Conservation (phyloP, 64 coral and sea anemone genomes). For the Platygyra sinensis region DNA sequence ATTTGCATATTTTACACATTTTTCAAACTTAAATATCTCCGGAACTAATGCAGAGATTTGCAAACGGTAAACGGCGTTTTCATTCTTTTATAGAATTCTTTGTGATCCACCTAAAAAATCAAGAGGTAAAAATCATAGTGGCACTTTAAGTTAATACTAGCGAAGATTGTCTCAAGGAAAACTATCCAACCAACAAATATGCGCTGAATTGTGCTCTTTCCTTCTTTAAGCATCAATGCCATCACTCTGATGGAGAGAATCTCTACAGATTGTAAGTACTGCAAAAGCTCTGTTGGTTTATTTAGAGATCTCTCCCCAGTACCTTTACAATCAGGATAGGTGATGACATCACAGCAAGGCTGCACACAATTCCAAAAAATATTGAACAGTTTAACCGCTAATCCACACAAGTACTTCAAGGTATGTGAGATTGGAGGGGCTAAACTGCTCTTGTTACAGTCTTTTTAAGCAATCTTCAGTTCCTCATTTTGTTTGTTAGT, state of each 20-base stretch:
- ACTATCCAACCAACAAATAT: slow-evolving; percentile 52
- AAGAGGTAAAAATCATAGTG: too few relatives aligned
- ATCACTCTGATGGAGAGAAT: slow-evolving; percentile 37
- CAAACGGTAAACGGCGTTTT: too few relatives aligned
- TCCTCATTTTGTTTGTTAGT: too few relatives aligned
- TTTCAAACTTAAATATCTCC: too few relatives aligned
- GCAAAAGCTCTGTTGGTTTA: slow-evolving; percentile 35
- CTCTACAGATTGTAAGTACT: slow-evolving; percentile 53
- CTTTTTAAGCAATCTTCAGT: too few relatives aligned
- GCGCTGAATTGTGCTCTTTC: not conserved
- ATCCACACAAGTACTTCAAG: slow-evolving; percentile 64
- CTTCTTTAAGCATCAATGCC: slow-evolving; percentile 34
- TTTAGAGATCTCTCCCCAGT: slow-evolving; percentile 3
- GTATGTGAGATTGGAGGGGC: not conserved
- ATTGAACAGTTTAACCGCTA: slow-evolving; percentile 57
- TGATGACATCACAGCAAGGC: slow-evolving; percentile 42
- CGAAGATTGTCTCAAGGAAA: slow-evolving; percentile 52
- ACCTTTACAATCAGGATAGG: slow-evolving; percentile 39
- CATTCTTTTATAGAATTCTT: too few relatives aligned
- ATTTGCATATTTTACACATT: too few relatives aligned
- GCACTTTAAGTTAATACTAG: slow-evolving; percentile 45
- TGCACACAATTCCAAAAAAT: slow-evolving; percentile 47
- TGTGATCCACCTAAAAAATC: too few relatives aligned
- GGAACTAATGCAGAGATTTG: too few relatives aligned
- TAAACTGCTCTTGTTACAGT: too few relatives aligned